phyloP scores from a whole-genome alignment of 2,888 invertebrate species.

The Eumerus sabulonum region DNA sequence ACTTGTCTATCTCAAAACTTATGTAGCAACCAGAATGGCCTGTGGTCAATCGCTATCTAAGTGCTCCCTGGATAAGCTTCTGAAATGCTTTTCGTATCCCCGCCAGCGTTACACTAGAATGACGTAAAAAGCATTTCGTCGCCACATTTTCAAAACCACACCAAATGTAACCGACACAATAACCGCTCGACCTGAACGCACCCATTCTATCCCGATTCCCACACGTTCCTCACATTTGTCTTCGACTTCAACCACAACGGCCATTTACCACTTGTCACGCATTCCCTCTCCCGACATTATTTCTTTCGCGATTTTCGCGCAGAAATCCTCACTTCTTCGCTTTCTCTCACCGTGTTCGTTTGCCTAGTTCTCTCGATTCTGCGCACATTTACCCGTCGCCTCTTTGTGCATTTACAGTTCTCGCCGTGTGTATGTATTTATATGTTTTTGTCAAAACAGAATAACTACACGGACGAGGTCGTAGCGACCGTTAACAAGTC shows the following conservation, averaged over 20 bases:
- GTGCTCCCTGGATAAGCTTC: too few relatives aligned
- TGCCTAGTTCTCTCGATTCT: constrained; percentile 30
- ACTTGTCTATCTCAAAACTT: too few relatives aligned
- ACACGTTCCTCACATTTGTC: constrained; percentile 17
- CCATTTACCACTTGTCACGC: constrained; percentile 51
- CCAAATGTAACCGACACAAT: neutral
- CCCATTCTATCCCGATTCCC: constrained; percentile 12
- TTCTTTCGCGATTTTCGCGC: constrained; percentile 51
- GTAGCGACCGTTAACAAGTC: constrained; percentile 45
- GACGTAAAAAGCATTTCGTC: too few relatives aligned
- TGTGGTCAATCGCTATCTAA: too few relatives aligned
- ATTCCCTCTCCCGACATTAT: constrained; percentile 27
- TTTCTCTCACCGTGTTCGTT: constrained; percentile 53
- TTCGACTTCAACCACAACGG: constrained; percentile 34
- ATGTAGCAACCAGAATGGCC: too few relatives aligned
- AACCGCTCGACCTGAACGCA: constrained; percentile 4
- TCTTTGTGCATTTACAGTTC: constrained; percentile 57
- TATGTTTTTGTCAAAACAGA: constrained; percentile 28
- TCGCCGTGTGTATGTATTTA: constrained; percentile 43
- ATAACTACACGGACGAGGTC: constrained; percentile 15
- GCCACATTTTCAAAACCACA: constrained; percentile 1
- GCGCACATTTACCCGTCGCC: constrained; percentile 41
- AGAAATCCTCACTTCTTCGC: constrained; percentile 47
- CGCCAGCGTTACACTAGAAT: too few relatives aligned
- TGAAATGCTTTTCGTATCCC: too few relatives aligned